These are phyloP conservation scores for Aphelenchoides fujianensis DNA, from an alignment of 1,140 invertebrate species.

Conservation along the genomic window DNA sequence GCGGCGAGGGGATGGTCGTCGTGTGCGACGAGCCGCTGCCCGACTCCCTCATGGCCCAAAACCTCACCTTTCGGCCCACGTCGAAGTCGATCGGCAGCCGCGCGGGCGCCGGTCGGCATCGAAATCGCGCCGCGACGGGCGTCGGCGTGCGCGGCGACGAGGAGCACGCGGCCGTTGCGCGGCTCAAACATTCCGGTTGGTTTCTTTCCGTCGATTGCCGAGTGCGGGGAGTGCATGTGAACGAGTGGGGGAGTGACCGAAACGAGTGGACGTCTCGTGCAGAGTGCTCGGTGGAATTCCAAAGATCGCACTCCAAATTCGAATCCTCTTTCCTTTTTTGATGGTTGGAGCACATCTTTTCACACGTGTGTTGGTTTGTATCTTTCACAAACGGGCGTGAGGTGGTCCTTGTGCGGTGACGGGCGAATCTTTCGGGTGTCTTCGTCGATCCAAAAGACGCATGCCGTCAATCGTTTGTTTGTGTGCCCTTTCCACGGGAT, in stretches of 20 bases:
- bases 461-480: too few relatives aligned
- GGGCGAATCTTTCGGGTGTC: too few relatives aligned
- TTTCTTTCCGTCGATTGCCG: neutral
- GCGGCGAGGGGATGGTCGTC: neutral
- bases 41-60: neutral
- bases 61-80: neutral
- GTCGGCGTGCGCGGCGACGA: neutral
- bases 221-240: neutral
- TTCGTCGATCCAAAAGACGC: too few relatives aligned
- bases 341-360: too few relatives aligned
- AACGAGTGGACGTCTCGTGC: too few relatives aligned
- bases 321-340: too few relatives aligned
- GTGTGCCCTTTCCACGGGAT: too few relatives aligned
- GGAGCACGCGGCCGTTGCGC: neutral
- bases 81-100: neutral
- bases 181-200: neutral
- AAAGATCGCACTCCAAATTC: too few relatives aligned
- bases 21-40: neutral
- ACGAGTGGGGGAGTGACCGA: neutral
- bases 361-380: too few relatives aligned
- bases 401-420: too few relatives aligned
- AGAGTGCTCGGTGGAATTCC: too few relatives aligned
- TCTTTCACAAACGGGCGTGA: too few relatives aligned
- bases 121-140: neutral
- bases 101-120: neutral